Evolutionary conservation across 2,888 invertebrate species (phyloP).

Genomic region (Chironomus riparius): DNA sequence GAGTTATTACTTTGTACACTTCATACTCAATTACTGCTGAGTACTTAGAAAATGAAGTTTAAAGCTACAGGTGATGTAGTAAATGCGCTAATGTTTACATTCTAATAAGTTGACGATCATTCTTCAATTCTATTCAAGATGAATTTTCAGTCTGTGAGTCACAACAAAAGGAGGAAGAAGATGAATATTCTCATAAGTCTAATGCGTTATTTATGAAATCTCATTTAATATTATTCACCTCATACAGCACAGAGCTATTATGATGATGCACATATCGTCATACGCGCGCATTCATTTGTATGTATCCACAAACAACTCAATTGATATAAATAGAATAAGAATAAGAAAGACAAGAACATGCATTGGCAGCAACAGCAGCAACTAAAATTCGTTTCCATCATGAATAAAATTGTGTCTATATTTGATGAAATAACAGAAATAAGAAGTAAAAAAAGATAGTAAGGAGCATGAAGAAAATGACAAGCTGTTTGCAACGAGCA

Average conservation of each 20-base stretch:
- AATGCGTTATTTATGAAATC: background rate
- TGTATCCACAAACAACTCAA: background rate
- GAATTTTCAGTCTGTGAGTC: no score
- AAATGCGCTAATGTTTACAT: no score
- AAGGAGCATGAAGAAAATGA: background rate
- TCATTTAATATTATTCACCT: background rate
- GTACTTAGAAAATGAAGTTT: no score
- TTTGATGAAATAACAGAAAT: constrained; percentile 7
- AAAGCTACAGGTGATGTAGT: no score
- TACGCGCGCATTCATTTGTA: background rate
- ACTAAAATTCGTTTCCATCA: background rate
- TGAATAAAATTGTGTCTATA: constrained; percentile 9
- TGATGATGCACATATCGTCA: background rate
- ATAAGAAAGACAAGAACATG: background rate
- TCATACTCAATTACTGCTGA: no score
- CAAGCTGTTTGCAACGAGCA: background rate
- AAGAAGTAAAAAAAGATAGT: background rate
- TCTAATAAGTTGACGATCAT: no score
- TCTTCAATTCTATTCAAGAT: no score
- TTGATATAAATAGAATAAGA: background rate
- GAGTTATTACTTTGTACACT: background rate
- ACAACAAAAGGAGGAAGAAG: background rate
- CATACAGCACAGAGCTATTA: background rate
- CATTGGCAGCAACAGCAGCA: background rate
- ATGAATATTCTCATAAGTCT: background rate